Conservation (phyloP, 2,888 invertebrate species). For the Globia sparganii region DNA sequence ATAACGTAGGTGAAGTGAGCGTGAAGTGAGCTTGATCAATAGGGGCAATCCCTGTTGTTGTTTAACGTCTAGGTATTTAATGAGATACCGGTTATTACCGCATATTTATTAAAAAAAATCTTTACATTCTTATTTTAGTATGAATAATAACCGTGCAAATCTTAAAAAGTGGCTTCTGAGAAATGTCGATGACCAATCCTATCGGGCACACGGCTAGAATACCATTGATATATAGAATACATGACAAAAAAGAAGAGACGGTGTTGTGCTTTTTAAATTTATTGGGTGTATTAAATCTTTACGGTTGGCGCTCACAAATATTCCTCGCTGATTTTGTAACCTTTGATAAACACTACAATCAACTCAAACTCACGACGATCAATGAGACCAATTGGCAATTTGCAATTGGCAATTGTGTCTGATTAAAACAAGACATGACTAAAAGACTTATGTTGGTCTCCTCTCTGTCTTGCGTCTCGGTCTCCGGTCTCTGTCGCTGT, state of each 20-base stretch:
- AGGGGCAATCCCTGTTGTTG: no score
- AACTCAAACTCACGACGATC: neutral
- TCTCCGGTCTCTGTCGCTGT: neutral
- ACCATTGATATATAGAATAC: no score
- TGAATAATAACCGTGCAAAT: neutral
- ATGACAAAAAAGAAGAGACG: neutral
- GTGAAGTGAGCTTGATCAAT: no score
- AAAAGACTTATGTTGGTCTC: neutral
- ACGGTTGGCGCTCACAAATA: neutral
- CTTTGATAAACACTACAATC: neutral
- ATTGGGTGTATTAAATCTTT: neutral
- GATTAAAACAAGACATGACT: conserved; percentile 5
- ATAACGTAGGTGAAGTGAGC: no score
- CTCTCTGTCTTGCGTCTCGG: conserved; percentile 7
- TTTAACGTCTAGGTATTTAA: neutral
- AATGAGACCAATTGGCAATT: conserved; percentile 1
- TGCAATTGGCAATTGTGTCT: no score
- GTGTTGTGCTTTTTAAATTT: neutral
- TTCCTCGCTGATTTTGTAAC: neutral
- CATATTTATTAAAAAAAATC: neutral
- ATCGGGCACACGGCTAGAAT: neutral
- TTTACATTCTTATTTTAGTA: neutral
- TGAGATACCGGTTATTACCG: neutral
- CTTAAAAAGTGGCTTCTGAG: neutral
- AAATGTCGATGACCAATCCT: neutral